Conservation (phyloP, 2,113 vertebrate species). For the Lophochroa leadbeateri region DNA sequence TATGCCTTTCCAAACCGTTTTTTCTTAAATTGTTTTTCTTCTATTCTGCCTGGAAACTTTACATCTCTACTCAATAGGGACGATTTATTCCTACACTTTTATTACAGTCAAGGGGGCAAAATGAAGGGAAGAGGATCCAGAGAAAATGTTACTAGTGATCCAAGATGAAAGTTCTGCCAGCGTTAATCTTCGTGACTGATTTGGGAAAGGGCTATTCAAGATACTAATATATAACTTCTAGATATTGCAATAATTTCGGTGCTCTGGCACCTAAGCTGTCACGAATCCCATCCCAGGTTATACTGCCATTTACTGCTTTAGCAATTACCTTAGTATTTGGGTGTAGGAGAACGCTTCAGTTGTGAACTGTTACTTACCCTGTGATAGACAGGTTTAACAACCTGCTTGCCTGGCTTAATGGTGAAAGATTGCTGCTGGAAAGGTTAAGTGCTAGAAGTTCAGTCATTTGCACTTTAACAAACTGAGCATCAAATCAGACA, state of each 20-base stretch:
- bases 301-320: constrained; percentile 7
- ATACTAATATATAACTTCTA: background rate
- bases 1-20: background rate
- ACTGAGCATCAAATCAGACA: background rate
- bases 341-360: background rate
- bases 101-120: background rate
- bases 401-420: background rate
- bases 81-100: constrained; percentile 5
- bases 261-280: background rate
- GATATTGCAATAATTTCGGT: background rate
- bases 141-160: background rate
- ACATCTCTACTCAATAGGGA: background rate
- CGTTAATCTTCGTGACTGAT: background rate
- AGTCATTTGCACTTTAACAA: background rate
- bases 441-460: background rate
- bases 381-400: constrained; percentile 1
- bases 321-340: background rate
- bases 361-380: background rate
- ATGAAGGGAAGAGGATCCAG: background rate
- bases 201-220: background rate
- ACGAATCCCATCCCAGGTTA: background rate
- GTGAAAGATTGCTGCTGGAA: background rate
- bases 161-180: background rate
- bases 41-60: background rate
- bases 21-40: background rate